Evolutionary conservation across 2,797 vertebrate species (phyloP), one percentile per base, ranked within the genome.

Genomic region (Enteromius paludinosus): DNA sequence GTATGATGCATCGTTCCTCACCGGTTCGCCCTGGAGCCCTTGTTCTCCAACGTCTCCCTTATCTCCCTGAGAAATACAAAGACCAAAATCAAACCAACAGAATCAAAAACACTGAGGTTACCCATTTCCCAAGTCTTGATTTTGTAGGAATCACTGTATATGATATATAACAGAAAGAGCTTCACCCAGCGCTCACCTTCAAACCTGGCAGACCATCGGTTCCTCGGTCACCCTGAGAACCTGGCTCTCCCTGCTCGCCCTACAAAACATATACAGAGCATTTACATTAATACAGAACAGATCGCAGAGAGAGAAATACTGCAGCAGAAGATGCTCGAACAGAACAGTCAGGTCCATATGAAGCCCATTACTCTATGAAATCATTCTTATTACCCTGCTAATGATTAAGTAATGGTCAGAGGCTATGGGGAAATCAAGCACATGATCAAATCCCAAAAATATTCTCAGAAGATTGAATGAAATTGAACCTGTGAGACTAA

Each of bases 211-310:
- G 28, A 0, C 95, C 95, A 0, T 93, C 92, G 14, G 87, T 62
- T 79, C 95, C 95, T 0, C 87, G 88, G 17, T 94, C 91, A 79
- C 95, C 96, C 56, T 5, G 88, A 20, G 85, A 79, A 9, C 95
- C 95, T 0, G 5, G 0, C 0, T 86, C 92, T n/a, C 95, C 95
- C 30, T 88, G 90, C 85, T 95, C 93, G 20, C 95, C 95, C 95
- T 95, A 89, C 25, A 89, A 90, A 87, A 66, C 8, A 0, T 47
- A 77, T 17, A 79, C 12, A 74, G n/a, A 61, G 38, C 6, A 33
- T 65, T 75, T 43, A 69, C 10, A 77, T 45, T 4, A 70, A 69
- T 64, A 47, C n/a, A 18, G 33, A 73, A 49, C 35, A 72, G 38
- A 59, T 33, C 15, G 33, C 15, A 28, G 20, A 75, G 49, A 75